A percentile compares a stretch with the other conserved stretches of the same genome.
Evolutionary conservation across 2,113 vertebrate species (phyloP).

Genomic region (Peromyscus polionotus): DNA sequence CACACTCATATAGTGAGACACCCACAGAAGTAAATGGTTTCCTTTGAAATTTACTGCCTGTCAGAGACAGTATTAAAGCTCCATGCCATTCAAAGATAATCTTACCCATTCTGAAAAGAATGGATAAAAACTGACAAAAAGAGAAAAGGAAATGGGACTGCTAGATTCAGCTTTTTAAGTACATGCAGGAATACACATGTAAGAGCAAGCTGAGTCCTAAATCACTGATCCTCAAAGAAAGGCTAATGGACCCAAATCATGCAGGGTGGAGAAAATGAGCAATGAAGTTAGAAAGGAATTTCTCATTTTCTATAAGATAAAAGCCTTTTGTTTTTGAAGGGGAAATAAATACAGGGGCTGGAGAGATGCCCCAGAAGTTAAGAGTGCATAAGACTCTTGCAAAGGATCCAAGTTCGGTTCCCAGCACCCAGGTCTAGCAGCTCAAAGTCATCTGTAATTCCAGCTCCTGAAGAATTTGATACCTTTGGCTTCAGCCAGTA

Average conservation of each 20-base stretch:
- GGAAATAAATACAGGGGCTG: not conserved
- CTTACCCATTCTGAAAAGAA: conserved; percentile 16
- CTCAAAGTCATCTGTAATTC: not conserved
- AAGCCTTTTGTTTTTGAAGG: not conserved
- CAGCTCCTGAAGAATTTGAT: too few relatives aligned
- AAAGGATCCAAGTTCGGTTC: not conserved
- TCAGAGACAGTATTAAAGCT: not conserved
- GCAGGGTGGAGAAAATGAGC: not conserved
- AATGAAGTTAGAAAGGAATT: not conserved
- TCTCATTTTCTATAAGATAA: not conserved
- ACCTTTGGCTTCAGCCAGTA: too few relatives aligned
- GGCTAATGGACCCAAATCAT: not conserved
- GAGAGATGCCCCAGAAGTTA: not conserved
- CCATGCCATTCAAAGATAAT: not conserved
- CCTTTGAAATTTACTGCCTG: not conserved
- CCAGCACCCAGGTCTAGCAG: not conserved
- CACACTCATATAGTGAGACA: conserved; percentile 43
- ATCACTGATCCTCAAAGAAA: not conserved
- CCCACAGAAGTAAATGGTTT: not conserved
- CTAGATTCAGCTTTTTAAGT: conserved; percentile 4
- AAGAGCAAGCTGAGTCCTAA: not conserved
- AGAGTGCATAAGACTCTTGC: not conserved
- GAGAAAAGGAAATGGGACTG: not conserved
- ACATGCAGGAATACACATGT: not conserved
- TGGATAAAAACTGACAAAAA: not conserved